Evolutionary conservation across 2,888 invertebrate genomes (phyloP).

Genomic region (Protonemura montana): DNA sequence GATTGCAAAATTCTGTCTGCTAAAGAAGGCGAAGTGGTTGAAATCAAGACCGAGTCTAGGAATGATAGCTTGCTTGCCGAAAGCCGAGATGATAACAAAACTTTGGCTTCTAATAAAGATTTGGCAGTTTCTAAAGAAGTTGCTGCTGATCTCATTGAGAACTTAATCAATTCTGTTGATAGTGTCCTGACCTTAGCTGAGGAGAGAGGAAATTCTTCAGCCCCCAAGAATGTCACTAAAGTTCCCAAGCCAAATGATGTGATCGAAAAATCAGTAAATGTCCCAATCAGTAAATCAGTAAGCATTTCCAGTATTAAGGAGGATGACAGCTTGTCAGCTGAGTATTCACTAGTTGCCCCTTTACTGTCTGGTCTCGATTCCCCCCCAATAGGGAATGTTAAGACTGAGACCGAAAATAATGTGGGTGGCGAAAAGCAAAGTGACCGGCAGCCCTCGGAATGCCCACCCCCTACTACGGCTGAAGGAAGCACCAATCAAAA

Average conservation of each 20-base stretch:
- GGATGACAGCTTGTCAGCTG: not conserved
- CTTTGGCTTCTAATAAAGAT: not conserved
- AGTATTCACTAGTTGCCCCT: not conserved
- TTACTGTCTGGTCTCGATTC: not conserved
- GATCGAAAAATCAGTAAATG: not conserved
- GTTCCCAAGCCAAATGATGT: not conserved
- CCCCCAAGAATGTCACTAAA: too few relatives aligned
- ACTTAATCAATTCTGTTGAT: not conserved
- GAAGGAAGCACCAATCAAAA: not conserved
- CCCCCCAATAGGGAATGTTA: not conserved
- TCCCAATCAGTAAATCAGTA: not conserved
- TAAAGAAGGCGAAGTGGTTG: too few relatives aligned
- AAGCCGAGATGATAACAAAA: too few relatives aligned
- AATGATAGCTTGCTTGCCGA: too few relatives aligned
- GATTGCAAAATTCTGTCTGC: too few relatives aligned
- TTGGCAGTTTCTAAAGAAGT: not conserved
- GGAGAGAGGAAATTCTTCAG: not conserved
- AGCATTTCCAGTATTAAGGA: not conserved
- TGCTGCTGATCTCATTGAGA: not conserved
- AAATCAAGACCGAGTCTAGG: too few relatives aligned
- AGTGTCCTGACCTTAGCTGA: not conserved
- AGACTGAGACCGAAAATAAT: not conserved
- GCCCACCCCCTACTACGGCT: not conserved
- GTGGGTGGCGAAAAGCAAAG: too few relatives aligned
- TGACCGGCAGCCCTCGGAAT: too few relatives aligned